phyloP scores from a whole-genome alignment of 2,113 vertebrate species.

The Centrocercus urophasianus region DNA sequence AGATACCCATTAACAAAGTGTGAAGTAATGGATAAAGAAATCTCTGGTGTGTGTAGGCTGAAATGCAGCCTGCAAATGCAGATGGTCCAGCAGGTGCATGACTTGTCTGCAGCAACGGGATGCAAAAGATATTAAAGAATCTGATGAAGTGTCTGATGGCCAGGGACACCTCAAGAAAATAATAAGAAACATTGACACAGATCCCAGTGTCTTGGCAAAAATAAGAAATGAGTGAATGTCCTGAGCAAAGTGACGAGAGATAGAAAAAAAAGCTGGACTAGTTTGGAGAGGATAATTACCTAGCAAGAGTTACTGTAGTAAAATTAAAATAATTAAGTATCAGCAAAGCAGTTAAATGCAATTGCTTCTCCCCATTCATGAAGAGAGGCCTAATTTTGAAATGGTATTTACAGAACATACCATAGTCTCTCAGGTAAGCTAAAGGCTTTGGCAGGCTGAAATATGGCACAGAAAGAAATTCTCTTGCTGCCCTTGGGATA shows the following conservation, averaged over 20 bases:
- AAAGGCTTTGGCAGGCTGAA: slow-evolving; percentile 8
- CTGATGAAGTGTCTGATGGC: slow-evolving; percentile 66
- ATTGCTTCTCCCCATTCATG: neutral
- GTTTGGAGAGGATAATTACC: neutral
- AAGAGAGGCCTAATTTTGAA: neutral
- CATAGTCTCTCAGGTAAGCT: neutral
- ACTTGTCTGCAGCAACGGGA: slow-evolving; percentile 64
- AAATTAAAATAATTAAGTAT: slow-evolving; percentile 4
- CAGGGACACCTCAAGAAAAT: slow-evolving; percentile 55
- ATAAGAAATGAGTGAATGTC: neutral
- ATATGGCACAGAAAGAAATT: neutral
- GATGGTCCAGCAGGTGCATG: slow-evolving; percentile 59
- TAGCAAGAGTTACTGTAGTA: neutral
- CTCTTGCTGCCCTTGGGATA: neutral
- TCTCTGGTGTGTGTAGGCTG: neutral
- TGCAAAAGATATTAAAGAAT: slow-evolving; percentile 67
- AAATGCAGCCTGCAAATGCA: slow-evolving; percentile 22
- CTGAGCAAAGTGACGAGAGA: neutral
- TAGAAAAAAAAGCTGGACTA: neutral
- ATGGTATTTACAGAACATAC: neutral
- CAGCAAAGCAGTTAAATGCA: neutral
- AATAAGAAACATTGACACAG: neutral
- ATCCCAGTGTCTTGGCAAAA: slow-evolving; percentile 42
- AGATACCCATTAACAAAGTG: slow-evolving; percentile 31
- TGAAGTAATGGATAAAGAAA: slow-evolving; percentile 58